Base-by-base conservation (phyloP, 1,140 invertebrate species). In the Drosophila ambigua region DNA sequence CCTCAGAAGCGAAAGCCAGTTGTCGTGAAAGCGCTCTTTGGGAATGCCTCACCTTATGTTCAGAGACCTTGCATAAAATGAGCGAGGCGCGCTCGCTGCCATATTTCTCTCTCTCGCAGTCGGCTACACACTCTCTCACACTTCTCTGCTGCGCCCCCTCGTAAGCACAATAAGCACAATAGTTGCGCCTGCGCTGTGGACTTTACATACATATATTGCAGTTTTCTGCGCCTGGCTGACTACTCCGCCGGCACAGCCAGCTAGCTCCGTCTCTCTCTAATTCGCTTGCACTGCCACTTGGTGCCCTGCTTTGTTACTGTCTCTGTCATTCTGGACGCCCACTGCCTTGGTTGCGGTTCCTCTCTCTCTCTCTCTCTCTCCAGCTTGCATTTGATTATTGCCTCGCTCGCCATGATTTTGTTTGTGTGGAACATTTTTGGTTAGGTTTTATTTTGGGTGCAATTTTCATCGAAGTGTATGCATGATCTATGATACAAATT, bases 401-500 rank as follows among this genome's bases (percentile, higher is more conserved):
- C 20, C 20, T 20, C 20, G 2, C 9, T 20, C 20, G 2, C 9
- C 9, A 2, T 49, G 5, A 20, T 20, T 46, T 46, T 11, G 44
- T 13, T 60, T 60, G 13, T 49, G 28, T 31, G 35, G 54, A 65
- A 66, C 62, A 66, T 41, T 16, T 72, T 61, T 69, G 65, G 52
- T 69, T 71, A 59, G 49, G 24, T 48, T 72, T 72, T 72, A 72
- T 72, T 49, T 72, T 58, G 55, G 28, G 67, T 72, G 67, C 67
- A 72, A 41, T 13, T 39, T 13, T 1, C 35, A 39, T 13, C 13
- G 35, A 39, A 39, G 4, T 39, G 11, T 39, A 72, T 61, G 54
- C 20, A 20, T 20, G 2, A 24, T 24, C 3, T 69, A 57, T 69
- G 67, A 58, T 53, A 58, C 68, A 69, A 44, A n/a, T 72, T 72